Conservation (phyloP, 1,140 invertebrate species). For the Nomia melanderi region DNA sequence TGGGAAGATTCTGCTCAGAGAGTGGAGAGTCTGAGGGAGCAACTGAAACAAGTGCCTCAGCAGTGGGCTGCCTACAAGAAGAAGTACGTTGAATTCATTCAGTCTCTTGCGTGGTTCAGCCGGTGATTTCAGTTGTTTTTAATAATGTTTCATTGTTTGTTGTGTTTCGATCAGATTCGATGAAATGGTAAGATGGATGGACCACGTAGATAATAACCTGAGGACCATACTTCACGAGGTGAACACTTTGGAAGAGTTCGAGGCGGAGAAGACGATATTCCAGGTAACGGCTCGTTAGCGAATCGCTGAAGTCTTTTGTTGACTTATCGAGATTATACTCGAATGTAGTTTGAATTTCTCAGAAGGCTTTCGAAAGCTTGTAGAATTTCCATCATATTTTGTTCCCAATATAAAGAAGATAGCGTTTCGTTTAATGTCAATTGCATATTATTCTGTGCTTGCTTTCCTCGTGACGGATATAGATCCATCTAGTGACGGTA, state of each 20-base stretch:
- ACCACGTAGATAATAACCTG: constrained; percentile 91
- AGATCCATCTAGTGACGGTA: constrained; percentile 74
- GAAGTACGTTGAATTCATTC: constrained; percentile 82
- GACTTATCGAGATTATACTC: no score
- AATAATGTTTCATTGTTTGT: not conserved
- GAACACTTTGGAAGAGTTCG: constrained; percentile 92
- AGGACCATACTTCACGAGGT: constrained; percentile 92
- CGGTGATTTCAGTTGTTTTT: no score
- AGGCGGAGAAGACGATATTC: constrained; percentile 92
- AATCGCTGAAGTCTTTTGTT: no score
- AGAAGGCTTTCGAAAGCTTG: no score
- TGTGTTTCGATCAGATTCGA: constrained; percentile 82
- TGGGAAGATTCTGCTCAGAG: constrained; percentile 88
- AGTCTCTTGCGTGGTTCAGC: no score
- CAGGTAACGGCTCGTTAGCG: constrained; percentile 83
- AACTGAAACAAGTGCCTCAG: constrained; percentile 92
- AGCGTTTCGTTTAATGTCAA: no score
- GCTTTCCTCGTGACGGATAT: constrained; percentile 51
- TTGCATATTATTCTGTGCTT: not conserved
- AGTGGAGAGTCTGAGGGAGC: constrained; percentile 87
- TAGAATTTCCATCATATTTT: no score
- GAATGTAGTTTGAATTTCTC: no score
- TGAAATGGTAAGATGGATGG: constrained; percentile 95
- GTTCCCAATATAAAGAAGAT: no score
- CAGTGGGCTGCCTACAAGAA: constrained; percentile 93